Base-by-base conservation (phyloP, 2,888 invertebrate species). In the Phyto melanocephala region DNA sequence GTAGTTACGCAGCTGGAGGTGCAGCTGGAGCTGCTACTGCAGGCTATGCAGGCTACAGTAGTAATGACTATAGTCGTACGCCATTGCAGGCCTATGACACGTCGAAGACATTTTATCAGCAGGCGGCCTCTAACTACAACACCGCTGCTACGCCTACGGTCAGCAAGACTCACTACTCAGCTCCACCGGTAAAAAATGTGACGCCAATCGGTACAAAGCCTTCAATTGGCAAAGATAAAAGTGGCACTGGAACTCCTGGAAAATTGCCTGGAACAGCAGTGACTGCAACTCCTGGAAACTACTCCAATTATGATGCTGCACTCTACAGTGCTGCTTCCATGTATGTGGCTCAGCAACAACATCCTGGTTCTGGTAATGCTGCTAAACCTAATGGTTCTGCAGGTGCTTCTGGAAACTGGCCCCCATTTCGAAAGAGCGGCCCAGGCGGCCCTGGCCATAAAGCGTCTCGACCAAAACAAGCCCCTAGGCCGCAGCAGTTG, bases 281-380 rank as follows among this genome's bases (percentile, higher is more conserved):
- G 89, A 92, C 94, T 88, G 91, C 93, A 91, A 93, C 93, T 87
- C 92, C 95, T 87, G 94, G 94, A 87, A 93, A 93, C 86, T 95
- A 95, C 92, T 95, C 96, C 88, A 97, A 97, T 89, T 98, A 98
- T 92, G 97, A 98, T 93, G 96, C 97, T 86, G 98, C 98, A 87
- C 94, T 98, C 86, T 98, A 98, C 93, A 97, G 96, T 92, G 98
- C 98, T 85, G 98, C 98, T 85, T 96, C 97, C 83, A 96, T 96
- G 95, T 98, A 97, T 92, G 97, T 98, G 88, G 97, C 97, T 87
- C 97, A 96, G 89, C 95, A 95, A 91, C 89, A 90, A 88, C 92
- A 82, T 54, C 83, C 92, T 83, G 92, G 92, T 87, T 91, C 90
- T 47, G 80, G 71, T 33, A 76, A 80, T 15, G 22, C 76, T 56